Percentiles rank a stretch among this genome's conserved stretches.
Conservation (phyloP, 2,888 invertebrate genomes). For the Pristionchus entomophagus region DNA sequence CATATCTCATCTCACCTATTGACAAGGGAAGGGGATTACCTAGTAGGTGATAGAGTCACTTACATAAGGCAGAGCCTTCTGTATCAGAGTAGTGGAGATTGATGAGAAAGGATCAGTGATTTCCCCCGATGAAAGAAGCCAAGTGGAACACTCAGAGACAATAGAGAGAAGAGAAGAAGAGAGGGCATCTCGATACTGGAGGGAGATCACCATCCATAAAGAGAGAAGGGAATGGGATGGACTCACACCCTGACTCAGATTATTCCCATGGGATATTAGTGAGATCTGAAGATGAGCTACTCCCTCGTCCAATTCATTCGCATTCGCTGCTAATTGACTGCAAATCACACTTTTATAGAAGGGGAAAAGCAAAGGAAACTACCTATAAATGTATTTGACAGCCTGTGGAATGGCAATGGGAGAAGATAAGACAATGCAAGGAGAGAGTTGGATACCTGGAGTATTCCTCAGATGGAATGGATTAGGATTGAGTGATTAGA, state of each 20-base stretch:
- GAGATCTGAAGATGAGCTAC: conserved; percentile 41
- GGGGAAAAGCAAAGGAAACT: not conserved
- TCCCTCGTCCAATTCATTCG: conserved; percentile 49
- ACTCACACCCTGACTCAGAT: conserved; percentile 35
- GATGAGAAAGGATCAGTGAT: conserved; percentile 32
- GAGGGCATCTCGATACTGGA: conserved; percentile 44
- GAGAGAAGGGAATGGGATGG: not conserved
- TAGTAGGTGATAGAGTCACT: too few relatives aligned
- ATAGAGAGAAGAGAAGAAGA: conserved; percentile 17
- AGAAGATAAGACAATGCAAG: conserved; percentile 45
- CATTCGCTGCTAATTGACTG: conserved; percentile 49
- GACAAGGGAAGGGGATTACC: not conserved
- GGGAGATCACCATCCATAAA: not conserved
- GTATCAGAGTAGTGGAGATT: not conserved
- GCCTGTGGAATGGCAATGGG: conserved; percentile 43
- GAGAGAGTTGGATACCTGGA: conserved; percentile 41
- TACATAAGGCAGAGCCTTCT: conserved; percentile 24
- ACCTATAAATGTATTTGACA: conserved; percentile 48
- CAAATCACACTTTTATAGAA: not conserved
- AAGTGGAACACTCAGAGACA: conserved; percentile 38
- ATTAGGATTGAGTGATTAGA: not conserved
- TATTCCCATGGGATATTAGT: conserved; percentile 44
- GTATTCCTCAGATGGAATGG: not conserved
- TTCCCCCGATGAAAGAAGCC: conserved; percentile 41
- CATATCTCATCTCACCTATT: not conserved